Base-by-base conservation (phyloP, 1,140 invertebrate genomes). In the Berghia stephanieae region DNA sequence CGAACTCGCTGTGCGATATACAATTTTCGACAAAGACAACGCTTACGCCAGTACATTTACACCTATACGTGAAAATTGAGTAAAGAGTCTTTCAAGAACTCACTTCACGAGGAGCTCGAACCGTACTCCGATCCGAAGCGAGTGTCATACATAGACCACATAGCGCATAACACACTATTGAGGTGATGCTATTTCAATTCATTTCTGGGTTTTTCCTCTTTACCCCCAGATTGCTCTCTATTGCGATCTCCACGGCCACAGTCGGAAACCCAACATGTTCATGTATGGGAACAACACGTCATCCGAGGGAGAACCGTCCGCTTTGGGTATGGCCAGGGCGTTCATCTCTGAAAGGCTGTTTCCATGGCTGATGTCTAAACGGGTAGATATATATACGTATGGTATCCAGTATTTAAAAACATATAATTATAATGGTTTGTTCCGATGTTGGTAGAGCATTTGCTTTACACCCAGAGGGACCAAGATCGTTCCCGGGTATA, bases 161-260 rank as follows among this genome's bases (percentile, higher is more conserved):
- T n/a, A n/a, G n/a, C n/a, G n/a, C n/a, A n/a, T n/a, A n/a, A n/a
- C n/a, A n/a, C n/a, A n/a, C n/a, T n/a, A n/a, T n/a, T n/a, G n/a
- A n/a, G n/a, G n/a, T n/a, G n/a, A n/a, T n/a, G n/a, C n/a, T n/a
- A n/a, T n/a, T n/a, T 10, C 10, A 49, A n/a, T 13, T 49, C 46
- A 49, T 13, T 49, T 49, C n/a, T 49, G 46, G n/a, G 46, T 13
- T 49, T 49, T 49, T 49, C 31, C n/a, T 67, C 69, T 75, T 27
- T 78, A 10, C 46, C 67, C 80, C 4, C 75, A 95, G 77, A 81
- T 89, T 75, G 38, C 86, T 27, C 66, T 90, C 69, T 90, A 88
- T 75, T 90, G 89, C 82, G 89, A 90, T 78, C 79, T 90, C 4
- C 89, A 90, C 77, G 88, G 88, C 18, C 88, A 89, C 79, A 88